Evolutionary conservation across 2,113 vertebrate species (phyloP).

Genomic region (Lethenteron camtschaticum): DNA sequence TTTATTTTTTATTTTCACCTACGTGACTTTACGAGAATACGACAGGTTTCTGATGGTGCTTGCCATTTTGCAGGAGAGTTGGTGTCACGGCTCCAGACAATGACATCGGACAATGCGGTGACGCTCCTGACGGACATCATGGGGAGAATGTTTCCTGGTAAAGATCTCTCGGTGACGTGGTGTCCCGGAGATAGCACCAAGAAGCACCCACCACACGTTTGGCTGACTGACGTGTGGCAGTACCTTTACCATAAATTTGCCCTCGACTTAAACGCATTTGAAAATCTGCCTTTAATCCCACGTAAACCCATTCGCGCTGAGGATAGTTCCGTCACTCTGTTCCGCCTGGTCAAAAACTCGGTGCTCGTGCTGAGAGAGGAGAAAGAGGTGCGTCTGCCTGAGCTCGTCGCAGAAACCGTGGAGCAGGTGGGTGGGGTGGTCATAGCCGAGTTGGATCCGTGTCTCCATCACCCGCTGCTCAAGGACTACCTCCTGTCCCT

Average conservation of each 20-base stretch:
- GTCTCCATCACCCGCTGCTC: slow-evolving; percentile 66
- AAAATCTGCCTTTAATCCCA: slow-evolving; percentile 89
- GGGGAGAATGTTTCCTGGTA: slow-evolving; percentile 44
- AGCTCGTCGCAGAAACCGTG: slow-evolving; percentile 46
- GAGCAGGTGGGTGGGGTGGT: slow-evolving; percentile 64
- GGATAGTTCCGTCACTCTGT: slow-evolving; percentile 31
- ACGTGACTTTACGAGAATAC: too few relatives aligned
- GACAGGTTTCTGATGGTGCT: too few relatives aligned
- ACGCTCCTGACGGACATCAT: slow-evolving; percentile 73
- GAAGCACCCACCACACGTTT: slow-evolving; percentile 51
- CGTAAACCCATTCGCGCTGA: slow-evolving; percentile 37
- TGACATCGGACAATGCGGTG: neutral
- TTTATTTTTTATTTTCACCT: too few relatives aligned
- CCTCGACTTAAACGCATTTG: slow-evolving; percentile 60
- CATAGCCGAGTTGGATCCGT: slow-evolving; percentile 54
- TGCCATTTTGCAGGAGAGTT: too few relatives aligned
- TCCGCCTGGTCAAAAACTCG: slow-evolving; percentile 62
- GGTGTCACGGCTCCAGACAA: neutral
- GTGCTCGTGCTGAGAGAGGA: slow-evolving; percentile 54
- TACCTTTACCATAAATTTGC: slow-evolving; percentile 81
- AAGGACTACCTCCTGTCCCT: slow-evolving; percentile 69
- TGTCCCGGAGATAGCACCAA: slow-evolving; percentile 43
- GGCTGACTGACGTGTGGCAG: slow-evolving; percentile 85
- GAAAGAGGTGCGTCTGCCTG: slow-evolving; percentile 39
- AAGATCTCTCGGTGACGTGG: slow-evolving; percentile 70